These are phyloP conservation scores for Agrypnia vestita DNA, from an alignment of 1,140 invertebrate genomes.

Conservation along the genomic window DNA sequence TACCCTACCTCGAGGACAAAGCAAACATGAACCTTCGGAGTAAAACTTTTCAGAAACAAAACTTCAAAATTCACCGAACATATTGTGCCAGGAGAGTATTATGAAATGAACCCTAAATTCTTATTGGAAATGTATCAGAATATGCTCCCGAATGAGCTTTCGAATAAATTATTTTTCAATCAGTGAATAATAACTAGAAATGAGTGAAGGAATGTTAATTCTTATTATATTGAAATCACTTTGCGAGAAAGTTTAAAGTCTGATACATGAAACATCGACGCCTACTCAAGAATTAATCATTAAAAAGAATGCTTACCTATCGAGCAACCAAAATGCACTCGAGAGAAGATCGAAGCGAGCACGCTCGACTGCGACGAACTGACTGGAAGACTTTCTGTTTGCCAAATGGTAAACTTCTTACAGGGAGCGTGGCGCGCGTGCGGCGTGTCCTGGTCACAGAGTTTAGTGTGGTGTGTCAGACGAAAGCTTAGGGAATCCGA, in stretches of 20 bases:
- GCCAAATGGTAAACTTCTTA: not conserved
- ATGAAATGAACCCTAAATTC: not conserved
- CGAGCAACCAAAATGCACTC: not conserved
- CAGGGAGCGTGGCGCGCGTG: not conserved
- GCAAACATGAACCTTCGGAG: conserved; percentile 10
- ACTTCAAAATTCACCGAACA: not conserved
- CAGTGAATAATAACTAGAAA: too few species aligned
- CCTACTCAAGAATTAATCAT: too few species aligned
- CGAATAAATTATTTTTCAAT: too few species aligned
- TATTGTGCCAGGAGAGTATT: not conserved
- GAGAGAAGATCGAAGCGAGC: not conserved
- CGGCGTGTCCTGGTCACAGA: conserved; percentile 21
- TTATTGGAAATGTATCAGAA: not conserved
- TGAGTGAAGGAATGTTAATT: too few species aligned
- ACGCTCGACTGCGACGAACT: not conserved
- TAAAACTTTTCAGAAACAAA: not conserved
- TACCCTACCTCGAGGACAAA: conserved; percentile 23
- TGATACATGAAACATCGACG: too few species aligned
- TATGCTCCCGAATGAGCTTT: not conserved
- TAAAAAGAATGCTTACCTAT: not conserved
- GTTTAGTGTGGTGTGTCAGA: not conserved
- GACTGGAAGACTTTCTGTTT: not conserved
- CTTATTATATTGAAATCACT: too few species aligned
- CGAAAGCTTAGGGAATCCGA: conserved; percentile 20
- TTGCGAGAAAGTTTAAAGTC: too few species aligned